Percentiles rank a stretch among this genome's conserved stretches.
These are phyloP conservation scores for Motacilla alba DNA, from an alignment of 2,113 vertebrate genomes.

Conservation along the genomic window DNA sequence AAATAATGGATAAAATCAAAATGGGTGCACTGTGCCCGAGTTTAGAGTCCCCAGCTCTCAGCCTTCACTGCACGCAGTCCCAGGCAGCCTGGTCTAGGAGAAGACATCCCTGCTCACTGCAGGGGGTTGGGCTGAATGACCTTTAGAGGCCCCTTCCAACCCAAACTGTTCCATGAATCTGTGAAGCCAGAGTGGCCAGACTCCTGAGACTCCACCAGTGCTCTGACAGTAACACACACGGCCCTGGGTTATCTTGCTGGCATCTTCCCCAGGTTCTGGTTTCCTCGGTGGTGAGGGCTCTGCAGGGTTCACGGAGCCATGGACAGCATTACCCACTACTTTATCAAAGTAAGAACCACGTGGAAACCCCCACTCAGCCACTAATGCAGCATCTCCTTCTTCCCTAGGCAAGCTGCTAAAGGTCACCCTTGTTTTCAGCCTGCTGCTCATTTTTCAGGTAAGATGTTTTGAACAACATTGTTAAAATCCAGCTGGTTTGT, in stretches of 20 bases:
- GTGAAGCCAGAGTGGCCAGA: not conserved
- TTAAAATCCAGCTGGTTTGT: not conserved
- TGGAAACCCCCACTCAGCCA: not conserved
- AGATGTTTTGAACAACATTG: not conserved
- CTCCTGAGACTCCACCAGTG: not conserved
- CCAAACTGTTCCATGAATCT: not conserved
- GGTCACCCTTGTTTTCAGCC: constrained; percentile 9
- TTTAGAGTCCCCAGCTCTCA: not conserved
- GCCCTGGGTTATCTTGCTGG: not conserved
- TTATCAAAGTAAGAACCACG: not conserved
- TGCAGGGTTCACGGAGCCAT: not conserved
- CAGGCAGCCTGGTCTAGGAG: not conserved
- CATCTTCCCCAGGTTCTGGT: not conserved
- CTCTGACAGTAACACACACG: not conserved
- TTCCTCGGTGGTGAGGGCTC: not conserved
- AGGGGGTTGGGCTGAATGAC: not conserved
- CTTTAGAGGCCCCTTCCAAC: not conserved
- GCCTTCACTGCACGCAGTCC: not conserved
- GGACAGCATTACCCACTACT: accelerated
- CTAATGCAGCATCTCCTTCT: not conserved
- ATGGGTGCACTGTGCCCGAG: accelerated
- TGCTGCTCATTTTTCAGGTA: constrained; percentile 58
- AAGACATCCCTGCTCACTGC: not conserved
- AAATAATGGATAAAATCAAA: not conserved
- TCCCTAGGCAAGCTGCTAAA: constrained; percentile 27